These are phyloP conservation scores for Aegithalos caudatus DNA, from an alignment of 2,113 vertebrate species.

Conservation along the genomic window DNA sequence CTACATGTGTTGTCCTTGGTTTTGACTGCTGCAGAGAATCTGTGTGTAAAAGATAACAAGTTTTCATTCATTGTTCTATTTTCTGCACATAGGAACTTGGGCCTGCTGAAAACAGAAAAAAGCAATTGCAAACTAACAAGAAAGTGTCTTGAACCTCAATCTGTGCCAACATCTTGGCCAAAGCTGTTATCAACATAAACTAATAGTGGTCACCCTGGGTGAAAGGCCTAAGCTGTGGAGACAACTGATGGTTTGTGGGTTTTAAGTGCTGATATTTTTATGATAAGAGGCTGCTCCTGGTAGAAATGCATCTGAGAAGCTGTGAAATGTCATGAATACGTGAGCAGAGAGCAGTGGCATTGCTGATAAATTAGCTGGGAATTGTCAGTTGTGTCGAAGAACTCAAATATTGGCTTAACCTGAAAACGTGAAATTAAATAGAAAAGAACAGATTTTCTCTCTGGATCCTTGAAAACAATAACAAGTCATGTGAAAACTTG, in stretches of 20 bases:
- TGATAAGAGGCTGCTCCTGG: neutral
- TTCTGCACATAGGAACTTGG: neutral
- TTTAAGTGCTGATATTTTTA: neutral
- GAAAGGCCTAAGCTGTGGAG: neutral
- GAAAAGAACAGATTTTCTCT: constrained; percentile 26
- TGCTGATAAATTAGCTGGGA: constrained; percentile 8
- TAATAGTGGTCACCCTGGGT: neutral
- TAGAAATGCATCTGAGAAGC: neutral
- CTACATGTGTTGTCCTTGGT: neutral
- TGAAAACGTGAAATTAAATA: constrained; percentile 19
- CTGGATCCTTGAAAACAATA: constrained; percentile 41
- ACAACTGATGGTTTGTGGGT: neutral
- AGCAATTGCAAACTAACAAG: neutral
- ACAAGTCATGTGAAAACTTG: constrained; percentile 37
- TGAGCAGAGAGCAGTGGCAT: neutral
- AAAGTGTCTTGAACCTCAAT: neutral
- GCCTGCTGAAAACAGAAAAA: neutral
- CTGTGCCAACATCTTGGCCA: neutral
- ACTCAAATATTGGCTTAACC: neutral
- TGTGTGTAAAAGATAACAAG: neutral
- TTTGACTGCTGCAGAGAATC: neutral
- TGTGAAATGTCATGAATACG: neutral
- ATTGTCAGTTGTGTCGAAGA: neutral
- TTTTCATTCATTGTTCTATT: neutral
- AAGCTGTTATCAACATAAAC: neutral